Evolutionary conservation across 2,113 vertebrate genomes (phyloP), one percentile per base, ranked within the genome.

Genomic region (Hymenochirus boettgeri): DNA sequence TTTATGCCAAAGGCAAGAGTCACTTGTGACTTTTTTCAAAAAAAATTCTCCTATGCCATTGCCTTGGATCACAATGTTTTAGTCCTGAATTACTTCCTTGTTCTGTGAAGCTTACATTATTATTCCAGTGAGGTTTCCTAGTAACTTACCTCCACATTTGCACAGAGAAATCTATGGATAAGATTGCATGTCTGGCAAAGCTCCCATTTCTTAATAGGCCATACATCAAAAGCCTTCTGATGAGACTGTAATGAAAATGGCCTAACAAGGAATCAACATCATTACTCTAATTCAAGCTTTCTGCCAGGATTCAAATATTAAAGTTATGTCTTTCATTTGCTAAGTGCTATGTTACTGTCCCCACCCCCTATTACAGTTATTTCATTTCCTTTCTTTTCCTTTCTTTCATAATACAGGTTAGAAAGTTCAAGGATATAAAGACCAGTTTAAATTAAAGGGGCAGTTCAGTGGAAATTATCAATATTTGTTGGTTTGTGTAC

Each of bases 211-310:
- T 42, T 69, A 69, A 69, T 69, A 59, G 65, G 57, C 45, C 65
- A 27, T 69, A 60, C 48, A 69, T 69, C 65, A 69, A 60, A 60
- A 59, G 57, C 65, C 65, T 42, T 53, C 56, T 69, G 65, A 69
- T 60, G 56, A 60, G 65, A 48, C 33, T 69, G 56, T 60, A 69
- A 69, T 69, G 56, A 69, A 69, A 69, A 60, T 69, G 56, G 57
- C 35, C 65, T 69, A 69, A 69, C 65, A 60, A 45, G 65, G 59
- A 69, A 59, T 45, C 65, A 66, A 66, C 64, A 69, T 69, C 48
- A 60, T 69, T 69, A 69, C 56, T 60, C 58, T 58, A 58, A 58
- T 66, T 45, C 31, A 53, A 27, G 26, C 47, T 8, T 35, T 35
- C 65, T 67, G 65, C 65, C 57, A 59, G 33, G 33, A 67, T 25